Percentiles rank a stretch among this genome's conserved stretches.
These are phyloP conservation scores for Hystrix cristata DNA, from an alignment of 2,113 vertebrate species.

Conservation along the genomic window DNA sequence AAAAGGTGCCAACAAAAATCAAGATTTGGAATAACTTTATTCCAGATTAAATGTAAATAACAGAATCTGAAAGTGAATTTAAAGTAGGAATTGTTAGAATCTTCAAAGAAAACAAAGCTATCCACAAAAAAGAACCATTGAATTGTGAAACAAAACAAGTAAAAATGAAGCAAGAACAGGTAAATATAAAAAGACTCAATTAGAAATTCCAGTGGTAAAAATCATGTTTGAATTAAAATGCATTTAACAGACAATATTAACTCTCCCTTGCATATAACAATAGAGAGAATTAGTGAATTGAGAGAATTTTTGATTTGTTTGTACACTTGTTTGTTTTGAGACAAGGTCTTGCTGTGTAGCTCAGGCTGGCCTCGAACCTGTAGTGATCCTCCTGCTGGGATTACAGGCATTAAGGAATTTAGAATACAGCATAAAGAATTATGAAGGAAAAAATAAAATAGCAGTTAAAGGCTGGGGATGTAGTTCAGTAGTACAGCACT, in stretches of 20 bases:
- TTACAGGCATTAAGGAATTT: background rate
- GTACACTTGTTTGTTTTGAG: too few relatives aligned
- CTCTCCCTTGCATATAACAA: background rate
- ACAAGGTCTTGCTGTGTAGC: too few relatives aligned
- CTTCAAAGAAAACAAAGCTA: background rate
- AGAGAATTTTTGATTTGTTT: background rate
- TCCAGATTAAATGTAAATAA: conserved; percentile 31
- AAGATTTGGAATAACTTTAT: background rate
- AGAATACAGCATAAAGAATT: background rate
- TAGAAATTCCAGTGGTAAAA: background rate
- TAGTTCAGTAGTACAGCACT: background rate
- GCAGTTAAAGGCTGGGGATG: background rate
- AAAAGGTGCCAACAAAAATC: background rate
- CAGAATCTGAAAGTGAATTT: conserved; percentile 10
- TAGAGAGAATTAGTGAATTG: background rate
- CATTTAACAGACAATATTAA: background rate
- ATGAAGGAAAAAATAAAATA: background rate
- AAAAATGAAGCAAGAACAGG: conserved; percentile 25
- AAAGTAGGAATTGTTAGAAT: background rate
- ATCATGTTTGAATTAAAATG: background rate
- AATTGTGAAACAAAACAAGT: background rate
- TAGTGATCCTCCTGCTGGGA: too few relatives aligned
- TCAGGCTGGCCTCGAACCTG: too few relatives aligned
- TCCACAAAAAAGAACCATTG: background rate
- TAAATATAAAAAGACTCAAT: background rate